Conservation (phyloP, 2,888 invertebrate species). For the Dendrolimus pini region DNA sequence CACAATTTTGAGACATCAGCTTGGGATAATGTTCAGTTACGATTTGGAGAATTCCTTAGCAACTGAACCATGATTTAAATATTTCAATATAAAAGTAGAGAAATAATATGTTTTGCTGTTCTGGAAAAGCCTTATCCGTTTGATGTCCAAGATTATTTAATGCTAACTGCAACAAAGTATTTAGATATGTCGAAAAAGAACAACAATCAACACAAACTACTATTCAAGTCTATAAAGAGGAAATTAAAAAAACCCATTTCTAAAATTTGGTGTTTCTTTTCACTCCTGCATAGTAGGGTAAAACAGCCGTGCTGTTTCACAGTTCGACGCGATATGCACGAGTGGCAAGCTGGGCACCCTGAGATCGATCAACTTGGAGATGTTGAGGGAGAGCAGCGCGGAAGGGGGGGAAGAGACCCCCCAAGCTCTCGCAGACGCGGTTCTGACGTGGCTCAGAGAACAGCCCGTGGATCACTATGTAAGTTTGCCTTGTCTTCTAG, state of each 20-base stretch:
- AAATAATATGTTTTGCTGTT: too few relatives aligned
- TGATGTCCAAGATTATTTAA: too few relatives aligned
- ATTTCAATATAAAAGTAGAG: too few relatives aligned
- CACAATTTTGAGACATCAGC: too few relatives aligned
- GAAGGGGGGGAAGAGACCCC: conserved; percentile 78
- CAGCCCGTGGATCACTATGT: conserved; percentile 29
- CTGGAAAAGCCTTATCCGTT: too few relatives aligned
- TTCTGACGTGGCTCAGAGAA: conserved; percentile 78
- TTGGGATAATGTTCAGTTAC: too few relatives aligned
- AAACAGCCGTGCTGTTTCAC: conserved; percentile 9
- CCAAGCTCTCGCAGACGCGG: conserved; percentile 78
- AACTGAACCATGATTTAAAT: too few relatives aligned
- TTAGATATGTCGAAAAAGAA: too few relatives aligned
- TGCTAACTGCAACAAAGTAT: too few relatives aligned
- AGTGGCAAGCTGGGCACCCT: conserved; percentile 79
- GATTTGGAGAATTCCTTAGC: too few relatives aligned
- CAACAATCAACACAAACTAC: too few relatives aligned
- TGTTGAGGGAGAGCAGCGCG: conserved; percentile 83
- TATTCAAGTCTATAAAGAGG: too few relatives aligned
- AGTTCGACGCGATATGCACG: conserved; percentile 81
- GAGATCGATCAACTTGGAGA: conserved; percentile 83
- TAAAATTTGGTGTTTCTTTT: background rate
- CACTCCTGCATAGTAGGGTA: background rate
- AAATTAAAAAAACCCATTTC: background rate
- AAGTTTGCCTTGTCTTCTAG: conserved; percentile 7